These are phyloP conservation scores for Bombylius discolor DNA, from an alignment of 2,888 invertebrate species.

Conservation along the genomic window DNA sequence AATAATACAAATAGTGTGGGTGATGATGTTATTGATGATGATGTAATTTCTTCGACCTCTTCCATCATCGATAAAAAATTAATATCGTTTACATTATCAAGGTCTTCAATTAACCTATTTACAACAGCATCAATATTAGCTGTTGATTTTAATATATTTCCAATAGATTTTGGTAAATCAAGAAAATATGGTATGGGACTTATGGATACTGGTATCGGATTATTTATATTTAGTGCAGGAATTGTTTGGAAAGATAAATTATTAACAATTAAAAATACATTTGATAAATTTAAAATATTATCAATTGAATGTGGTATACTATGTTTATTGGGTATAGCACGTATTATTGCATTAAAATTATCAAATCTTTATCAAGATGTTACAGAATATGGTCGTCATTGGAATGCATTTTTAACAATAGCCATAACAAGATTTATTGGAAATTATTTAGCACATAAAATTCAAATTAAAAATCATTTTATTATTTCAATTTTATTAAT, in stretches of 20 bases:
- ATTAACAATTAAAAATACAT: background rate
- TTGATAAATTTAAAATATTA: background rate
- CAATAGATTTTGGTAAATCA: slow-evolving; percentile 75
- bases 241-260: slow-evolving; percentile 24
- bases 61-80: background rate
- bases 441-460: slow-evolving; percentile 24
- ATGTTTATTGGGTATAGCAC: slow-evolving; percentile 44
- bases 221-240: slow-evolving; percentile 72
- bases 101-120: slow-evolving; percentile 57
- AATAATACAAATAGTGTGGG: background rate
- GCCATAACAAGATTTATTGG: slow-evolving; percentile 67
- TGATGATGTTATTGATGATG: too few species aligned
- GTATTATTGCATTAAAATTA: slow-evolving; percentile 47
- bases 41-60: too few species aligned
- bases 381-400: slow-evolving; percentile 91
- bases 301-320: background rate
- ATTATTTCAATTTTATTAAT: slow-evolving; percentile 39
- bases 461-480: background rate
- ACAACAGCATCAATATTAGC: slow-evolving; percentile 78
- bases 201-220: slow-evolving; percentile 93
- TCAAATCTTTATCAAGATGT: slow-evolving; percentile 77
- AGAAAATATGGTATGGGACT: slow-evolving; percentile 71
- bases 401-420: slow-evolving; percentile 96
- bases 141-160: slow-evolving; percentile 84
- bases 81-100: slow-evolving; percentile 45